Percentiles rank a stretch among this genome's conserved stretches.
These are phyloP conservation scores for Lagothrix lagotricha DNA, from an alignment of 2,797 vertebrate genomes.

Conservation along the genomic window DNA sequence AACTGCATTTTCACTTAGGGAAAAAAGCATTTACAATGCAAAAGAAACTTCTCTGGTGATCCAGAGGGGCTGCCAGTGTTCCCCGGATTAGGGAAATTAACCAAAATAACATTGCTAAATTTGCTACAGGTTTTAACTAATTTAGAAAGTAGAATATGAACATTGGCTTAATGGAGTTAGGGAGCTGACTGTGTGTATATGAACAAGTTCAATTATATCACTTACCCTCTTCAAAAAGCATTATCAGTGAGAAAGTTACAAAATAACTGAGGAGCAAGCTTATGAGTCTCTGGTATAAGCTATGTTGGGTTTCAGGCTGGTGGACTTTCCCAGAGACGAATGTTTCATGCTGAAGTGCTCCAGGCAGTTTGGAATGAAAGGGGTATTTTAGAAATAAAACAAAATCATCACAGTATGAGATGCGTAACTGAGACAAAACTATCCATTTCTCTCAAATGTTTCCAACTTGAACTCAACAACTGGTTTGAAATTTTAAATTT, in stretches of 20 bases:
- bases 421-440: not conserved
- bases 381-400: not conserved
- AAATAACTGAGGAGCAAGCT: not conserved
- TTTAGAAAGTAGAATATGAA: constrained; percentile 62
- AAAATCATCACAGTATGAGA: not conserved
- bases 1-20: constrained; percentile 39
- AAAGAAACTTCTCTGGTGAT: constrained; percentile 61
- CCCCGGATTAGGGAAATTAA: constrained; percentile 72
- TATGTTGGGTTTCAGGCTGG: not conserved
- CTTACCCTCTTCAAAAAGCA: not conserved
- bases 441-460: not conserved
- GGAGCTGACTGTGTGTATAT: not conserved
- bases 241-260: not conserved
- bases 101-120: constrained; percentile 73
- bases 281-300: not conserved
- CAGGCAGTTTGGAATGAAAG: not conserved
- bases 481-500: not conserved
- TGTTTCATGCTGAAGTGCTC: too few relatives aligned
- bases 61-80: constrained; percentile 36
- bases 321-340: not conserved
- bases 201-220: not conserved
- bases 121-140: constrained; percentile 69
- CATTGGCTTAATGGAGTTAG: constrained; percentile 16
- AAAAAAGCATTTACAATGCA: constrained; percentile 53
- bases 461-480: not conserved